These are phyloP conservation scores for Drosophila arawakana DNA, from an alignment of 1,140 invertebrate species.

Conservation along the genomic window DNA sequence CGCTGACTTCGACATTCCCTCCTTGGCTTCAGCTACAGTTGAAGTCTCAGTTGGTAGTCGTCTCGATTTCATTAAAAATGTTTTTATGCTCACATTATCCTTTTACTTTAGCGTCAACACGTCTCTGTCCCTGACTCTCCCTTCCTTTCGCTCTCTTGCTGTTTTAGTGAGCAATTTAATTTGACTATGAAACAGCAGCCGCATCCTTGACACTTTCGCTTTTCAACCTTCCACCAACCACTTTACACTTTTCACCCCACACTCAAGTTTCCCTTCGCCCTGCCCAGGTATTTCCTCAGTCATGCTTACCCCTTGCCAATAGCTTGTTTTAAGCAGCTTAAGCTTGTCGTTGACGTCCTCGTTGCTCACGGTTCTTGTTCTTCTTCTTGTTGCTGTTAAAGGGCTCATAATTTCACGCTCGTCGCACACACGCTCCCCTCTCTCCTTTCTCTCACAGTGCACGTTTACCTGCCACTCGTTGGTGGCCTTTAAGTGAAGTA, in stretches of 20 bases:
- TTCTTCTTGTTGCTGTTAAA: conserved; percentile 50
- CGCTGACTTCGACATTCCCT: conserved; percentile 34
- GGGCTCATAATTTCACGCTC: conserved; percentile 78
- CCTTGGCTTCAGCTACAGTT: conserved; percentile 1
- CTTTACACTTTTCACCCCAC: background rate
- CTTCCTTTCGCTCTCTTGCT: conserved; percentile 9
- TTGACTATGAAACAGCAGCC: conserved; percentile 76
- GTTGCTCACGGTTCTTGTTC: conserved; percentile 6
- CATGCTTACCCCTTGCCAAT: conserved; percentile 41
- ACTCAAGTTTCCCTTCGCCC: background rate
- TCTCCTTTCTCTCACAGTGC: background rate
- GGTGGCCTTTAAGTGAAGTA: conserved; percentile 44
- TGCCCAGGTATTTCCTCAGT: conserved; percentile 9
- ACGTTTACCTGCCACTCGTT: conserved; percentile 41
- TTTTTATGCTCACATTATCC: conserved; percentile 79
- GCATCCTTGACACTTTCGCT: conserved; percentile 82
- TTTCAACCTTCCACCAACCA: conserved; percentile 25
- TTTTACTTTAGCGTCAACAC: conserved; percentile 60
- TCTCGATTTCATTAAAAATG: conserved; percentile 83
- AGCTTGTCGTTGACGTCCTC: conserved; percentile 73
- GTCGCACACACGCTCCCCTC: conserved; percentile 60
- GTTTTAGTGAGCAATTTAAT: conserved; percentile 72
- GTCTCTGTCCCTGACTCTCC: background rate
- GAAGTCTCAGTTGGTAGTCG: conserved; percentile 55
- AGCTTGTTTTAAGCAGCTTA: conserved; percentile 81